Base-by-base conservation (phyloP, 2,797 vertebrate species). In the Hapalemur alaotrensis region DNA sequence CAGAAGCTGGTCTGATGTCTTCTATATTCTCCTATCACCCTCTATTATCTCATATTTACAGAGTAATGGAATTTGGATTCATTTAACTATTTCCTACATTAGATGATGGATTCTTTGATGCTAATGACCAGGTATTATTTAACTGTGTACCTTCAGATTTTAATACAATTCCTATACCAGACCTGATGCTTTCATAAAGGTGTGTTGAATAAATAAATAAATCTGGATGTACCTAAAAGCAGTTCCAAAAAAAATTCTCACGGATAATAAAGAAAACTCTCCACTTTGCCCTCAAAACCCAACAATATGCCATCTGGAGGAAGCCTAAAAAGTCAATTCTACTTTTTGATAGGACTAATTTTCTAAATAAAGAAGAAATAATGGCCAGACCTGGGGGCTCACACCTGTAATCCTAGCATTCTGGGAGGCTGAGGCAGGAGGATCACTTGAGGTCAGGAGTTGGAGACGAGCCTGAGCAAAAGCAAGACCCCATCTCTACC, bases 231-330 rank as follows among this genome's bases (percentile, higher is more conserved):
- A 85, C 73, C 35, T 81, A 80, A 57, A 85, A 84, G 32, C 35
- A 89, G 15, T 95, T 61, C 52, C 32, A 91, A 46, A 46, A 46
- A 46, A 46, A 73, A 92, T 67, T n/a, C 41, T 94, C 41, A 65
- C 12, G 61, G 75, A 96, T 93, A 81, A 95, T 84, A 54, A 88
- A 88, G 20, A 89, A 69, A 85, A 67, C 65, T 84, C 72, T 95
- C 59, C 28, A 65, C 7, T 78, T 30, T 54, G n/a, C 30, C 32
- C n/a, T 93, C 43, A 80, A 95, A 91, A 80, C 57, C 15, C 81
- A 93, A 72, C 43, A 87, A 54, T 72, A 91, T 57, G 11, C 11
- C 59, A 88, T 48, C 23, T 82, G 73, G 7, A 89, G 48, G 61
- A 89, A 89, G 35, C 15, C 23, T 93, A 41, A 91, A 32, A 63